Evolutionary conservation across 2,888 invertebrate species (phyloP).

Genomic region (Tillus elongatus): DNA sequence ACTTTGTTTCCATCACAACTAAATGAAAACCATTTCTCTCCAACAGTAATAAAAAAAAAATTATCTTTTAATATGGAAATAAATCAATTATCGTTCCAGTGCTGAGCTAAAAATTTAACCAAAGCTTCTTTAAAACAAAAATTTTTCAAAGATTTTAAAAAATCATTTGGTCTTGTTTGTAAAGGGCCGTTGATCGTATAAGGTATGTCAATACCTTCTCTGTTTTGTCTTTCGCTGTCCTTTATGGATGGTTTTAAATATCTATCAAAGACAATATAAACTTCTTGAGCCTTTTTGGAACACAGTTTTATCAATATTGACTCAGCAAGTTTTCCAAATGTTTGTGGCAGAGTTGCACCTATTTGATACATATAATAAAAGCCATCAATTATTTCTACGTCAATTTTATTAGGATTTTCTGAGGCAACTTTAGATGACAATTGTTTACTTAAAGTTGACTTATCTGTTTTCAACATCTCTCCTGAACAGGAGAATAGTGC

Average conservation of each 20-base stretch:
- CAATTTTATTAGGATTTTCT: constrained; percentile 13
- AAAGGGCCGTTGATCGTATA: constrained; percentile 6
- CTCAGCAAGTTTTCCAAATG: constrained; percentile 16
- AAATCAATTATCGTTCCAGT: constrained; percentile 9
- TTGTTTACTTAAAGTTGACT: constrained; percentile 18
- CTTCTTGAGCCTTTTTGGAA: constrained; percentile 6
- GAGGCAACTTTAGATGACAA: constrained; percentile 9
- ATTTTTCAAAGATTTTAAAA: constrained; percentile 9
- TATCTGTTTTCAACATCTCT: constrained; percentile 20
- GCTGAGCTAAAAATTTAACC: constrained; percentile 13
- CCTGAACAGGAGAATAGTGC: constrained; percentile 17
- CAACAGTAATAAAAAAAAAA: constrained; percentile 6
- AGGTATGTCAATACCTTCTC: constrained; percentile 10
- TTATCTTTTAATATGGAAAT: constrained; percentile 4
- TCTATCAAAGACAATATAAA: constrained; percentile 11
- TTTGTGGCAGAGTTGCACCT: constrained; percentile 8
- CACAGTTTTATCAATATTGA: constrained; percentile 27
- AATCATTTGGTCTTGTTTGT: constrained; percentile 13
- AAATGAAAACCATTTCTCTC: constrained; percentile 11
- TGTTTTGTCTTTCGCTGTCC: constrained; percentile 10
- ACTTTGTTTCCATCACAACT: constrained; percentile 9
- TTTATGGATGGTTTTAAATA: constrained; percentile 10
- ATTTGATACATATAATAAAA: constrained; percentile 22
- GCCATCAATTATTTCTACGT: constrained; percentile 27
- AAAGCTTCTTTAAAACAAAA: constrained; percentile 21